A percentile compares a stretch with the other conserved stretches of the same genome.
Conservation (phyloP, 2,797 vertebrate species). For the Spinibarbus caldwelli region DNA sequence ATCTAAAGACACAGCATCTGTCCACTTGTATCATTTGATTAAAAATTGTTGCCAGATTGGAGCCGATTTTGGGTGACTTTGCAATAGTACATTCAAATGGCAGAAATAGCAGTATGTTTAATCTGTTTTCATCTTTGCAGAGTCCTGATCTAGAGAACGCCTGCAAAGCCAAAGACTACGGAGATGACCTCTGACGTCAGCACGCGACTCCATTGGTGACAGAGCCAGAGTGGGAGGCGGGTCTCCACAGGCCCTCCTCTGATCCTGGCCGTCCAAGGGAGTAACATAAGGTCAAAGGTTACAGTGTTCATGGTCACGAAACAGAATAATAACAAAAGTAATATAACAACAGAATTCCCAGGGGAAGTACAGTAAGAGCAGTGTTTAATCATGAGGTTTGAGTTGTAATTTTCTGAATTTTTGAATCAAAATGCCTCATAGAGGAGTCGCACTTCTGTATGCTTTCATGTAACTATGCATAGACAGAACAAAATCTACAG, state of each 20-base stretch:
- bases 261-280: slow-evolving; percentile 94
- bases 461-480: slow-evolving; percentile 49
- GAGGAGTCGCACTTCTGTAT: slow-evolving; percentile 9
- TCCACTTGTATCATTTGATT: background rate
- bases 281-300: slow-evolving; percentile 69
- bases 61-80: background rate
- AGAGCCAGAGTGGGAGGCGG: slow-evolving; percentile 52
- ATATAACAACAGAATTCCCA: slow-evolving; percentile 13
- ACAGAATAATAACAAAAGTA: background rate
- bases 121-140: slow-evolving; percentile 72
- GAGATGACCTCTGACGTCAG: slow-evolving; percentile 84
- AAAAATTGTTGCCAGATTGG: background rate
- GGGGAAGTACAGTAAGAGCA: background rate
- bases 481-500: slow-evolving; percentile 32
- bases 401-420: background rate
- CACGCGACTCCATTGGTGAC: slow-evolving; percentile 75
- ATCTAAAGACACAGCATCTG: background rate
- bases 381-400: background rate
- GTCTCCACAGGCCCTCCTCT: slow-evolving; percentile 92
- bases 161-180: slow-evolving; percentile 90
- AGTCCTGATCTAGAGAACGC: slow-evolving; percentile 82
- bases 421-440: background rate
- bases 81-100: background rate
- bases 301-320: background rate
- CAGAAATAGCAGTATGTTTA: background rate